Evolutionary conservation across 1,140 invertebrate genomes (phyloP), one percentile per base, ranked within the genome.

Genomic region (Carcinoscorpius rotundicauda): DNA sequence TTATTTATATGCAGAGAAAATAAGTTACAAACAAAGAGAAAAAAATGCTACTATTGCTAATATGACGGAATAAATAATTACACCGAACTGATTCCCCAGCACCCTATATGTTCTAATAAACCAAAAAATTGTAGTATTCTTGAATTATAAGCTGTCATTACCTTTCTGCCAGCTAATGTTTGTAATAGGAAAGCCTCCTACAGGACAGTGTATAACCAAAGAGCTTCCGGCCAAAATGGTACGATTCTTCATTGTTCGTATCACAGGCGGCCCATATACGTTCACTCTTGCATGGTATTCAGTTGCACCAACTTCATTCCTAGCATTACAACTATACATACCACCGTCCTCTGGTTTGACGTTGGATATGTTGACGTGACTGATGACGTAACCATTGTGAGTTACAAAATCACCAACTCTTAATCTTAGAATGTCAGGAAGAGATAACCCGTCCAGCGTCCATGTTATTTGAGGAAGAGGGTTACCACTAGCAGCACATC

Each of bases 381-480:
- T 90, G 71, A 91, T 85, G 55, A 93, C 87, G 72, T 91, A 87
- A 58, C 87, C 68, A 57, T 64, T 60, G 51, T 62, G 64, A 58
- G 66, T 68, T 48, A 64, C 61, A 57, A 66, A 69, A 60, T 61
- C 65, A 58, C 66, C 62, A 51, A 69, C 66, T 52, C 65, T 52
- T 3, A 63, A 58, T 48, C 68, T 60, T 51, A 66, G 66, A 11
- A 66, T 60, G 51, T 57, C 65, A 29, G 66, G 59, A 57, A 69
- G 49, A 49, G 66, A 67, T 61, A 67, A 63, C 51, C 63, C 90
- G 77, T 97, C 93, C 10, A 97, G 81, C 76, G 88, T 87, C 94
- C 94, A 97, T 5, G 85, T 87, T 64, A 97, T 92, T 79, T 91
- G 89, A 62, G 94, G 94, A n/a, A 88, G 89, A 5, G 94, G 94